Base-by-base conservation (phyloP, 2,888 invertebrate genomes). In the Priocnemis perturbator region DNA sequence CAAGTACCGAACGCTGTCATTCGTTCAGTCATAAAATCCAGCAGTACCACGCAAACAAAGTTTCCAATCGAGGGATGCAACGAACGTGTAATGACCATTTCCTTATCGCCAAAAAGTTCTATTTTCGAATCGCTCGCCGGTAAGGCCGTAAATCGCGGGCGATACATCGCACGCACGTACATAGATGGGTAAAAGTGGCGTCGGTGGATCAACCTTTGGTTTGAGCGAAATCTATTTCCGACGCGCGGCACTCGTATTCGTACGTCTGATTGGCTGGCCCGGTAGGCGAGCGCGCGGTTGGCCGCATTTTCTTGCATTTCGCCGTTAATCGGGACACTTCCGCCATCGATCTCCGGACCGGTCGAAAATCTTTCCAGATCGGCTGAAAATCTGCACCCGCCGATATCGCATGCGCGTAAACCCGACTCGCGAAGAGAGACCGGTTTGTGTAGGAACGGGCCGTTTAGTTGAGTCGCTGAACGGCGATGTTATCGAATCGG, bases 281-380 rank as follows among this genome's bases (percentile, higher is more conserved):
- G 74, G 69, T 78, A 78, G 71, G 63, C 76, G 73, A 77, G 77
- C 76, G 79, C 80, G 78, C 79, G 84, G 71, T 81, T 85, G 88
- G 83, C 88, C 88, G 87, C 88, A 86, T 88, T 88, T 86, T 86
- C 81, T 84, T 79, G 74, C 69, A 78, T 85, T 86, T 86, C 81
- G 76, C 73, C 67, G 76, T 83, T 83, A 87, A 88, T 86, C 84
- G 79, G 87, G 88, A 87, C 87, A 87, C 84, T 87, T 88, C 84
- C 87, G 83, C 81, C 82, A 77, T 84, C 81, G 81, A 79, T 79
- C 79, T 69, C 72, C 17, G 26, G 50, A 21, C 3, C 60, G 23
- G 37, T 19, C 7, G 11, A 63, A 67, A 61, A 64, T 68, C 74
- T 62, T 63, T 60, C 53, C 62, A 68, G 53, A n/a, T 37, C 26